These are phyloP conservation scores for Hyposmocoma kahamanoa DNA, from an alignment of 1,140 invertebrate species.

Conservation along the genomic window DNA sequence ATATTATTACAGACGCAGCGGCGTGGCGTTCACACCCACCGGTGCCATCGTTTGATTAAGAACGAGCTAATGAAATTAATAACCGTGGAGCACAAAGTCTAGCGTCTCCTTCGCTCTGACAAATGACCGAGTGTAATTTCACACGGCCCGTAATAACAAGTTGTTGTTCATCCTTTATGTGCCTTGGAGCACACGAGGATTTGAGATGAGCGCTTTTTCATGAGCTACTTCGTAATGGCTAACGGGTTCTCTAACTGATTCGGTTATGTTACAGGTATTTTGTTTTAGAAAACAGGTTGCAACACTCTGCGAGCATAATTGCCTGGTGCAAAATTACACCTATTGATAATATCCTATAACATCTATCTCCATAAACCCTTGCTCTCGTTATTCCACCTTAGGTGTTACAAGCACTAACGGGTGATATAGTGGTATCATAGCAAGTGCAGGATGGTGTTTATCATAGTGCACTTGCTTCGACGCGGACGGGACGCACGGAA, in stretches of 20 bases:
- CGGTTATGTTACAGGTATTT: too few species aligned
- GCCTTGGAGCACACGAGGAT: not conserved
- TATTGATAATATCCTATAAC: too few species aligned
- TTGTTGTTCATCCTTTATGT: not conserved
- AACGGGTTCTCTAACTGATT: too few species aligned
- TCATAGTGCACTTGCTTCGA: slow-evolving; percentile 39
- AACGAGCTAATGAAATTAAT: slow-evolving; percentile 68
- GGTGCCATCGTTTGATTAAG: slow-evolving; percentile 55
- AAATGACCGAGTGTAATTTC: slow-evolving; percentile 68
- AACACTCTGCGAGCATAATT: too few species aligned
- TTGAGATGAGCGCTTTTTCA: not conserved
- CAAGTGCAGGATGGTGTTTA: slow-evolving; percentile 33
- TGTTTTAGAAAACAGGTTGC: too few species aligned
- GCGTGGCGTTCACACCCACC: slow-evolving; percentile 33
- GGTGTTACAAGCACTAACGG: too few species aligned
- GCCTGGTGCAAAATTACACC: too few species aligned
- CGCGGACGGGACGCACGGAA: slow-evolving; percentile 33
- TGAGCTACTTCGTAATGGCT: too few species aligned
- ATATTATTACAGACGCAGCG: slow-evolving; percentile 21
- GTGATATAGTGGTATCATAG: slow-evolving; percentile 32
- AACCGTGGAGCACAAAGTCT: slow-evolving; percentile 42
- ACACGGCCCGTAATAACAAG: slow-evolving; percentile 44
- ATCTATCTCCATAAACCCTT: too few species aligned
- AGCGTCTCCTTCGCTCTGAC: slow-evolving; percentile 50
- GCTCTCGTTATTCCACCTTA: too few species aligned